Conservation (phyloP, 2,113 vertebrate species). For the Onychostruthus taczanowskii region DNA sequence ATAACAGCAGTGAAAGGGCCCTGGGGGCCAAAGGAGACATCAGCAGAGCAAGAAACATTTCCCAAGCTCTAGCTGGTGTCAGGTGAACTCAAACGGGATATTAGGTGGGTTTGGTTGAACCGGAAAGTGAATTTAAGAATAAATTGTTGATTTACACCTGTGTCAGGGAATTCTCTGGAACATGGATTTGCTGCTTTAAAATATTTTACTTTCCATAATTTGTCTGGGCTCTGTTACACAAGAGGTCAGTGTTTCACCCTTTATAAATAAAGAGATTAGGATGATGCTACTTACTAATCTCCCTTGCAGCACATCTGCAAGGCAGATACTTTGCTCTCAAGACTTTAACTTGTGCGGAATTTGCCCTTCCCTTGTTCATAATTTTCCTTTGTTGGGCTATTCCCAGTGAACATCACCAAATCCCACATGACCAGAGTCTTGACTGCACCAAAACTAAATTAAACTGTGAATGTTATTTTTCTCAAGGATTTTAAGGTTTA, state of each 20-base stretch:
- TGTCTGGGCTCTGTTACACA: not conserved
- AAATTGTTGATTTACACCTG: not conserved
- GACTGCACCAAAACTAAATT: not conserved
- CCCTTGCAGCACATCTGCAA: not conserved
- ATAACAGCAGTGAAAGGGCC: not conserved
- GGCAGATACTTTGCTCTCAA: not conserved
- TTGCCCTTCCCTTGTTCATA: not conserved
- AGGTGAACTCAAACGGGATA: not conserved
- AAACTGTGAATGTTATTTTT: not conserved
- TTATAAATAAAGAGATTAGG: not conserved
- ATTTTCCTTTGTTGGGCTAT: not conserved
- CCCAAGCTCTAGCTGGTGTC: not conserved
- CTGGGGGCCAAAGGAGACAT: not conserved
- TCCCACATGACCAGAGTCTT: not conserved
- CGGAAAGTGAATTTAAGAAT: not conserved
- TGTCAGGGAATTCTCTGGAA: not conserved
- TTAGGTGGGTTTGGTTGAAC: not conserved
- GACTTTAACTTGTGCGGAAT: not conserved
- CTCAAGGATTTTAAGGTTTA: not conserved
- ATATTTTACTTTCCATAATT: not conserved
- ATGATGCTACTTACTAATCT: not conserved
- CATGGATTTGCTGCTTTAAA: not conserved
- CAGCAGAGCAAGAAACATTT: not conserved
- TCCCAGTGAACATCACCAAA: not conserved
- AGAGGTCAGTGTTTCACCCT: not conserved